Evolutionary conservation across 2,797 vertebrate species (phyloP).

Genomic region (Lacerta viridis): DNA sequence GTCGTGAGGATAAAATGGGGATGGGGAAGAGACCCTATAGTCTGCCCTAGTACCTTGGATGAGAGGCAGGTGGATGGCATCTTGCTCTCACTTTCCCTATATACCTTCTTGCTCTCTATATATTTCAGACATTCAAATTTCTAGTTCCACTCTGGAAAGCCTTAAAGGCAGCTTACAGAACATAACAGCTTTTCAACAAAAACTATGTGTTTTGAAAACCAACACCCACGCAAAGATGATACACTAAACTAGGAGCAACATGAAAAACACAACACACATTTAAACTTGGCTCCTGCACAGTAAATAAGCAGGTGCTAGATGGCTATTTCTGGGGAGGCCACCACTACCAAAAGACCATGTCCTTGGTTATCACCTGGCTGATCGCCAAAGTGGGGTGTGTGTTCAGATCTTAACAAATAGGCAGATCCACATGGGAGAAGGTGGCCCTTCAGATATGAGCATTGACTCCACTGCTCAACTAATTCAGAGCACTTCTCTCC

Average conservation of each 20-base stretch:
- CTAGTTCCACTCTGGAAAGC: background rate
- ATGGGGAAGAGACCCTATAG: background rate
- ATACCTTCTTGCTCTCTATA: background rate
- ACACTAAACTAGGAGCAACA: background rate
- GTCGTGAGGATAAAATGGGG: background rate
- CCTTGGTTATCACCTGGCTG: background rate
- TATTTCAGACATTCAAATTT: background rate
- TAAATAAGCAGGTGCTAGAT: background rate
- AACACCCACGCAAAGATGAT: background rate
- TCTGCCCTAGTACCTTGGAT: background rate
- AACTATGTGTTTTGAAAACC: background rate
- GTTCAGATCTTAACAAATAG: background rate
- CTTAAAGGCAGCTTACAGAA: background rate
- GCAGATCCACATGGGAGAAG: background rate
- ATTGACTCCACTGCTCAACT: too few relatives aligned
- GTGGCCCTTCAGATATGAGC: too few relatives aligned
- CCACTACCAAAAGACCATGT: background rate
- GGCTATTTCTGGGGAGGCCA: background rate
- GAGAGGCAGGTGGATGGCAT: too few relatives aligned
- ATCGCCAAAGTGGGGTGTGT: background rate
- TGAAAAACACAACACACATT: too few relatives aligned
- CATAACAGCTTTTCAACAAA: background rate
- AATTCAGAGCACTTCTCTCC: too few relatives aligned
- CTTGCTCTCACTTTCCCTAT: background rate
- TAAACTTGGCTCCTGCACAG: too few relatives aligned